Evolutionary conservation across 2,797 vertebrate genomes (phyloP).

Genomic region (Myotis myotis): DNA sequence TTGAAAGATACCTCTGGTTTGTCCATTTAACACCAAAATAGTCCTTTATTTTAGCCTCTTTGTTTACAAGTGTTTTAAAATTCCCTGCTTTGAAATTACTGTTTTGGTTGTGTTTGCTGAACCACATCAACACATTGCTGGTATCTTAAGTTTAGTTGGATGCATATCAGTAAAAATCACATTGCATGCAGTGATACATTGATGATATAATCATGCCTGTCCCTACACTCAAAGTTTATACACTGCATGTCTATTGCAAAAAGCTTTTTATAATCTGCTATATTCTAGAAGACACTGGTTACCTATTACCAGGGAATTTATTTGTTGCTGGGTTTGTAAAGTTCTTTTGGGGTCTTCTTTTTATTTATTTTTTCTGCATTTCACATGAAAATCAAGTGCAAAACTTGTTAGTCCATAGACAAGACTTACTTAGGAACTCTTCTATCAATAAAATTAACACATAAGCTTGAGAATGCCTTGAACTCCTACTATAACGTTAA

Average conservation of each 20-base stretch:
- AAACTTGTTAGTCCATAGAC: background rate
- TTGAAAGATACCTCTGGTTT: background rate
- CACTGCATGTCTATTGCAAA: background rate
- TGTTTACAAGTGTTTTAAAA: background rate
- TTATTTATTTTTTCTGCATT: background rate
- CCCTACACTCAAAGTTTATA: background rate
- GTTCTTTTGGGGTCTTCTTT: background rate
- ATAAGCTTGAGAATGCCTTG: background rate
- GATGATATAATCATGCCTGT: background rate
- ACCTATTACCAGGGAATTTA: background rate
- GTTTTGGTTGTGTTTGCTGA: background rate
- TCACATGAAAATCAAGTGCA: background rate
- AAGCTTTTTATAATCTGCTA: background rate
- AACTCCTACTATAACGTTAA: background rate
- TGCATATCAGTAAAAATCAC: background rate
- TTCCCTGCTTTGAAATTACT: background rate
- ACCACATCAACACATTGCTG: background rate
- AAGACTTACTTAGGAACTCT: background rate
- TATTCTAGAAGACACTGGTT: background rate
- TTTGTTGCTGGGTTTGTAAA: background rate
- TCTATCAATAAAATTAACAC: background rate
- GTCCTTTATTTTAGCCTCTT: background rate
- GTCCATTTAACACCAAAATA: background rate
- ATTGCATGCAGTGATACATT: background rate
- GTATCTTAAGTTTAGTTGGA: background rate